phyloP scores from a whole-genome alignment of 2,113 vertebrate species.

The Dascyllus trimaculatus region DNA sequence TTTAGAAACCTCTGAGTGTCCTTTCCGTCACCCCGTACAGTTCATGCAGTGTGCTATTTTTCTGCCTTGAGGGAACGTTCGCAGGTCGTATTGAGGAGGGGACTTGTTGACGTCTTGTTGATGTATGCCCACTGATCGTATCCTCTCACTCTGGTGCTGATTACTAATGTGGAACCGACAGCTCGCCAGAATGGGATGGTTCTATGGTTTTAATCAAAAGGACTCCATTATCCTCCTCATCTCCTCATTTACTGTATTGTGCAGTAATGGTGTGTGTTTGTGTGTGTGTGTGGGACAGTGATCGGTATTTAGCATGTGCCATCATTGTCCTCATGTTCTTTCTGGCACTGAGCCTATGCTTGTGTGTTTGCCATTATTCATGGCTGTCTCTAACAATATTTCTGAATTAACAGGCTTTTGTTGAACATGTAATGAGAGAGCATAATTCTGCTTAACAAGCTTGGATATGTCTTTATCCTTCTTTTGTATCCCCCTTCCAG shows the following conservation, averaged over 20 bases:
- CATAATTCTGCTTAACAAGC: background rate
- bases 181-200: slow-evolving; percentile 51
- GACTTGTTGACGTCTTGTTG: slow-evolving; percentile 73
- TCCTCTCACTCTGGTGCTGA: slow-evolving; percentile 67
- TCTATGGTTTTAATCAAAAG: slow-evolving; percentile 47
- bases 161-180: slow-evolving; percentile 73
- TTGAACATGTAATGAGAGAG: slow-evolving; percentile 7
- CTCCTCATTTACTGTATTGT: slow-evolving; percentile 46
- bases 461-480: background rate
- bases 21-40: background rate
- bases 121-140: slow-evolving; percentile 74
- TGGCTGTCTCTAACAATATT: background rate
- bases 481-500: slow-evolving; percentile 4
- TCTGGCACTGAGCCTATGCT: background rate
- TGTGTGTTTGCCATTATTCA: background rate
- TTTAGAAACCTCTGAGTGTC: background rate
- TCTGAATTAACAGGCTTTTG: slow-evolving; percentile 16
- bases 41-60: slow-evolving; percentile 27
- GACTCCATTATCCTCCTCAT: slow-evolving; percentile 56
- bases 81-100: slow-evolving; percentile 19
- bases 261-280: slow-evolving; percentile 19
- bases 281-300: slow-evolving; percentile 2
- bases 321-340: slow-evolving; percentile 7
- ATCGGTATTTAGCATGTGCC: slow-evolving; percentile 18
- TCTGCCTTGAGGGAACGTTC: slow-evolving; percentile 24